Percentiles rank a stretch among this genome's conserved stretches.
Evolutionary conservation across 2,888 invertebrate genomes (phyloP).

Genomic region (Plusia festucae): DNA sequence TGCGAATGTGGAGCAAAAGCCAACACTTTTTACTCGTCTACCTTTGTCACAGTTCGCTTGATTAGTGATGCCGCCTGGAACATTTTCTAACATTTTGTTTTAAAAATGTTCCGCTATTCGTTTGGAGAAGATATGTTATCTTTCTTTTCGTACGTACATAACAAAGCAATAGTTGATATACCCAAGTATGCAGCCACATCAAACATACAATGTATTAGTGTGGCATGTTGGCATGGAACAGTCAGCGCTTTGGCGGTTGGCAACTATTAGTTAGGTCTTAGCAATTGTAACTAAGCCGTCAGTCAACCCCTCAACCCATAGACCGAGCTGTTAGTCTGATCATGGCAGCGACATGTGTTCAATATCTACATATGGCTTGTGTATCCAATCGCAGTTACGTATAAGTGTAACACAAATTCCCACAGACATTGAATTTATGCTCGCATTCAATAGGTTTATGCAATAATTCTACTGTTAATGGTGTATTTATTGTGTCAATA

Average conservation of each 20-base stretch:
- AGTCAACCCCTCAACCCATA: slow-evolving; percentile 15
- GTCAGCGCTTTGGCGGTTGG: slow-evolving; percentile 19
- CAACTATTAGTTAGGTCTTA: slow-evolving; percentile 37
- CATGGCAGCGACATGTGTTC: slow-evolving; percentile 33
- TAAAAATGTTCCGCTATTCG: too few species aligned
- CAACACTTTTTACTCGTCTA: slow-evolving; percentile 60
- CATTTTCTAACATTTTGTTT: slow-evolving; percentile 38
- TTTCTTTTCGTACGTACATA: not conserved
- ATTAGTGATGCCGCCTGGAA: slow-evolving; percentile 44
- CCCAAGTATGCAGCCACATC: not conserved
- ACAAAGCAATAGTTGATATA: not conserved
- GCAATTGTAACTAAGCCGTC: slow-evolving; percentile 36
- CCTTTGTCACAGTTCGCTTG: slow-evolving; percentile 57
- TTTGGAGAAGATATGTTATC: too few species aligned
- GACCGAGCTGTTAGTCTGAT: slow-evolving; percentile 25
- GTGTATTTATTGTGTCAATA: not conserved
- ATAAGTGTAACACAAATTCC: slow-evolving; percentile 31
- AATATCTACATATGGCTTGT: slow-evolving; percentile 16
- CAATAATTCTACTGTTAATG: not conserved
- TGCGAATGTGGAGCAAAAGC: slow-evolving; percentile 60
- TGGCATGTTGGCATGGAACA: slow-evolving; percentile 40
- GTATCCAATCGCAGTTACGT: slow-evolving; percentile 29
- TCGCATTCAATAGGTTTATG: slow-evolving; percentile 6
- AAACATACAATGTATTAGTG: slow-evolving; percentile 3
- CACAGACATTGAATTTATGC: slow-evolving; percentile 21